phyloP scores from a whole-genome alignment of 2,113 vertebrate species.

The Eira barbara region DNA sequence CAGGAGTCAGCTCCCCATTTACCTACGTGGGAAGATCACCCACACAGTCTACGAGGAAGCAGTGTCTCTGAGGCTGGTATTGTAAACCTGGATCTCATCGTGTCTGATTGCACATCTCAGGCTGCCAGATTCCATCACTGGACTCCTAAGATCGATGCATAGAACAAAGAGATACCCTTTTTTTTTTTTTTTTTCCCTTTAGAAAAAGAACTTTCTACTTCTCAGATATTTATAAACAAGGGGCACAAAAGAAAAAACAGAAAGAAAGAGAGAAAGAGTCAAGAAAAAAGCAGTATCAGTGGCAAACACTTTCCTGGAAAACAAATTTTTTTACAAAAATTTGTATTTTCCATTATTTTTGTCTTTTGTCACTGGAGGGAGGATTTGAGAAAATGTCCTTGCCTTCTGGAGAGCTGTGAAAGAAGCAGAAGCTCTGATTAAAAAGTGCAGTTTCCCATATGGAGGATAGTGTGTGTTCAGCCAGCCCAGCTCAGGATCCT shows the following conservation, averaged over 20 bases:
- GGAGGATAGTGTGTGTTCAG: not conserved
- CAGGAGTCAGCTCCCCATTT: not conserved
- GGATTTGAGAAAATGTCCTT: not conserved
- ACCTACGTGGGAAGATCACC: not conserved
- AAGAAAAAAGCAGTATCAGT: not conserved
- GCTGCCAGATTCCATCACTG: not conserved
- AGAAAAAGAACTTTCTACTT: not conserved
- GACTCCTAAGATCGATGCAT: not conserved
- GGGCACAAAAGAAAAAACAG: not conserved
- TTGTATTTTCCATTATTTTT: slow-evolving; percentile 34
- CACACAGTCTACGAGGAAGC: not conserved
- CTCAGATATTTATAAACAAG: not conserved
- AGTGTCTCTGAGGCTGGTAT: not conserved
- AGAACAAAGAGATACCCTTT: not conserved
- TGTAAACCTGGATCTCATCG: not conserved
- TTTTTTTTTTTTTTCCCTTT: not conserved
- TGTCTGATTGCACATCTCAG: not conserved
- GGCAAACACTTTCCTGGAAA: not conserved
- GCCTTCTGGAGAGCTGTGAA: not conserved
- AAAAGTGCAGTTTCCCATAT: not conserved
- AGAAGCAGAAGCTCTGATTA: slow-evolving; percentile 26
- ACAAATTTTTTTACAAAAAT: not conserved
- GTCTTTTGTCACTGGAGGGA: not conserved
- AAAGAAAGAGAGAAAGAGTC: not conserved
- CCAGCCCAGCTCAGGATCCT: not conserved